Conservation (phyloP, 2,113 vertebrate species). For the Myanophis thanlyinensis region DNA sequence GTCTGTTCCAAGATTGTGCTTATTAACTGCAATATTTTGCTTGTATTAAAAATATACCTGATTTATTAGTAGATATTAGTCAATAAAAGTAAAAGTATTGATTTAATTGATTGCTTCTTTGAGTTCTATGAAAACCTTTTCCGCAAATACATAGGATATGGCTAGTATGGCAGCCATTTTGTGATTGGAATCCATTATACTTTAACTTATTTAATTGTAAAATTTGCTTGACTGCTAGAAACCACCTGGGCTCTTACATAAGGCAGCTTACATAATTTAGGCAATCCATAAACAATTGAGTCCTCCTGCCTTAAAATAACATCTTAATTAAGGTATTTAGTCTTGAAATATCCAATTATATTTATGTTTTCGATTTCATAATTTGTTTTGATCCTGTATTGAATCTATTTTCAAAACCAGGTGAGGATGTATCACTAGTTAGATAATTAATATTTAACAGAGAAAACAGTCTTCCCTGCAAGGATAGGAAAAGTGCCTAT, state of each 20-base stretch:
- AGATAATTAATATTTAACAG: neutral
- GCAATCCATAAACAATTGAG: neutral
- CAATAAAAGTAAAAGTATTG: neutral
- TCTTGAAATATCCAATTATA: neutral
- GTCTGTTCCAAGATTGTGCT: neutral
- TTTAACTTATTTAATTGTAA: neutral
- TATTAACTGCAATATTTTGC: neutral
- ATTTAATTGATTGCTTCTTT: neutral
- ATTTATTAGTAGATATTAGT: neutral
- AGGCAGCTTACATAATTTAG: neutral
- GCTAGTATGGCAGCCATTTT: neutral
- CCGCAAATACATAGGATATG: neutral
- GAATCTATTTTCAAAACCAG: neutral
- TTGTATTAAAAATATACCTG: neutral
- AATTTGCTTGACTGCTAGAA: neutral
- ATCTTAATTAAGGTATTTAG: neutral
- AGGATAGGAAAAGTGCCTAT: neutral
- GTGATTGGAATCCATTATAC: neutral
- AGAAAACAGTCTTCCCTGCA: neutral
- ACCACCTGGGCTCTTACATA: neutral
- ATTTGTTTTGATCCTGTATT: neutral
- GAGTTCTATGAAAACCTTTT: neutral
- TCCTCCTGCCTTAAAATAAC: neutral
- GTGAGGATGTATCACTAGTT: neutral
- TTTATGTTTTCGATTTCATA: neutral